A percentile compares a stretch with the other conserved stretches of the same genome.
phyloP scores from a whole-genome alignment of 2,797 vertebrate species.

The Lepus oiostolus region DNA sequence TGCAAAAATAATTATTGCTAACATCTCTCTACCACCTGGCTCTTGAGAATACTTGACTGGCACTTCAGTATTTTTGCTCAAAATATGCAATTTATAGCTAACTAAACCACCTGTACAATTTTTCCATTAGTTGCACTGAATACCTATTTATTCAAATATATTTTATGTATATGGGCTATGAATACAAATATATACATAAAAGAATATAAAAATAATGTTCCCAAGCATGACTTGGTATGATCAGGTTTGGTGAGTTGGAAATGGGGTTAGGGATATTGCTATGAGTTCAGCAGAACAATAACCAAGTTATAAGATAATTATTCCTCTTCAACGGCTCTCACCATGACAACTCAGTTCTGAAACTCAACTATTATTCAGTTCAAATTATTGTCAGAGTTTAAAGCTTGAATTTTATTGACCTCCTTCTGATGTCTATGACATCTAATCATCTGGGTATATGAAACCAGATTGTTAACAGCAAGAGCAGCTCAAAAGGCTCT shows the following conservation, averaged over 20 bases:
- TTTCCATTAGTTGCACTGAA: conserved; percentile 47
- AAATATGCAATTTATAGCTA: conserved; percentile 68
- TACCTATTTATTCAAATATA: conserved; percentile 63
- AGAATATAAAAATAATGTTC: conserved; percentile 62
- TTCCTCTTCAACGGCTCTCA: conserved; percentile 75
- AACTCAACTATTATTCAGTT: conserved; percentile 77
- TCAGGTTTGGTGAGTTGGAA: conserved; percentile 59
- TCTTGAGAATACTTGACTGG: conserved; percentile 70
- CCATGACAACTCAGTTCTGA: conserved; percentile 76
- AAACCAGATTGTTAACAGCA: conserved; percentile 81
- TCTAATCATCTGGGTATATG: conserved; percentile 82
- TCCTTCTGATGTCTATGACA: conserved; percentile 80
- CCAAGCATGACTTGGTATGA: conserved; percentile 46
- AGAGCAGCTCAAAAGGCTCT: conserved; percentile 66
- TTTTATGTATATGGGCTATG: neutral
- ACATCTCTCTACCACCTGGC: conserved; percentile 51
- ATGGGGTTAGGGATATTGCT: conserved; percentile 66
- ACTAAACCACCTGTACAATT: conserved; percentile 50
- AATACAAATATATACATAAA: conserved; percentile 61
- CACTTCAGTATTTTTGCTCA: conserved; percentile 53
- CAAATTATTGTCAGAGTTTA: conserved; percentile 79
- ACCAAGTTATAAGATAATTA: conserved; percentile 80
- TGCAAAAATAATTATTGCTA: conserved; percentile 72
- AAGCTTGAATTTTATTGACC: conserved; percentile 82
- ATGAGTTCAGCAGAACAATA: conserved; percentile 80